These are phyloP conservation scores for Apodemus sylvaticus DNA, from an alignment of 2,113 vertebrate genomes.

Conservation along the genomic window DNA sequence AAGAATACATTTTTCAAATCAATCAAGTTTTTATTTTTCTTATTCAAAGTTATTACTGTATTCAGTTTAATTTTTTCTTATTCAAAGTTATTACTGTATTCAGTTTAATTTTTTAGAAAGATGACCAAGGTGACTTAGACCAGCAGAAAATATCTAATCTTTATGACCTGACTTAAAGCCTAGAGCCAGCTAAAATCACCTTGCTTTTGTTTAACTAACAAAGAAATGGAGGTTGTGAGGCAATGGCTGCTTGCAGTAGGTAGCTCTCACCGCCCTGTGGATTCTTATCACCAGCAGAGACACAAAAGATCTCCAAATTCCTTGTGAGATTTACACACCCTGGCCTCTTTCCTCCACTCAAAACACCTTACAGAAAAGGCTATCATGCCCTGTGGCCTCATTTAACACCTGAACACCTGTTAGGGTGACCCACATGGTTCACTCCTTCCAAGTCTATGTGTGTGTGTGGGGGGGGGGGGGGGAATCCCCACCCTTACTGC, in stretches of 20 bases:
- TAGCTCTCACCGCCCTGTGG: background rate
- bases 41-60: background rate
- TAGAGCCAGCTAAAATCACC: background rate
- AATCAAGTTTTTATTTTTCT: conserved; percentile 59
- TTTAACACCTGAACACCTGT: background rate
- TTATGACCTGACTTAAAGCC: conserved; percentile 9
- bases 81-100: background rate
- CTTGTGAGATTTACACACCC: background rate
- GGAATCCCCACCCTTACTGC: background rate
- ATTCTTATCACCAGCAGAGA: background rate
- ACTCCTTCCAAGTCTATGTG: background rate
- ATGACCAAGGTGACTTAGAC: background rate
- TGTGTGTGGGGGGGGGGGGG: background rate
- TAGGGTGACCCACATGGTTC: background rate
- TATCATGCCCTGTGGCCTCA: background rate
- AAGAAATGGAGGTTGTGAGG: background rate
- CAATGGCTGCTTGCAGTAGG: background rate
- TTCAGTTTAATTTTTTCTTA: conserved; percentile 58
- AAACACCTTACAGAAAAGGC: background rate
- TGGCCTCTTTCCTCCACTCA: background rate
- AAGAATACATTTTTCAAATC: background rate
- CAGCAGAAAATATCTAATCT: background rate
- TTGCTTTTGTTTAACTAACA: conserved; percentile 52
- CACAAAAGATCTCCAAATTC: background rate
- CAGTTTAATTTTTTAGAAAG: conserved; percentile 42